Evolutionary conservation across 2,888 invertebrate genomes (phyloP), one percentile per base, ranked within the genome.

Genomic region (Hemistola chrysoprasaria): DNA sequence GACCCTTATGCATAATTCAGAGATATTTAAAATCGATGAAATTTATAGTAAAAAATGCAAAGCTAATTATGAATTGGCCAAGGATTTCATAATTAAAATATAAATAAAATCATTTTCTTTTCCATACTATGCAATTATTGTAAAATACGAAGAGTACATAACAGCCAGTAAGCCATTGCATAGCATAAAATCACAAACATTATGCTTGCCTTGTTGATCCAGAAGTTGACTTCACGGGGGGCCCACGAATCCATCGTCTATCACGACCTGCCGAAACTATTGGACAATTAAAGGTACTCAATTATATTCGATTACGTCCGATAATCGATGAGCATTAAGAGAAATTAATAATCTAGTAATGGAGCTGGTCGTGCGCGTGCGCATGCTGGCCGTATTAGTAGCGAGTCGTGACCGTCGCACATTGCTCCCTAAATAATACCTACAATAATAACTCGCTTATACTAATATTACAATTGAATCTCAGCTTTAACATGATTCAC

Each of bases 291-390:
- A n/a, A n/a, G n/a, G 78, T 78, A 76, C 78, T 76, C 75, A 74
- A 78, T 83, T 81, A 82, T 81, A 78, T 42, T 42, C 37, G 42
- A 81, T 78, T 78, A 78, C 76, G 75, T 76, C 76, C 75, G 76
- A 79, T 85, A 84, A 84, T 82, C 80, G 80, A 85, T 83, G 79
- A 76, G 75, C 78, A 83, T 83, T 86, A 85, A 86, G 78, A 81
- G 79, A 85, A 86, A 87, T 87, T 85, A 86, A 87, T 87, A 81
- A 83, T 86, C 78, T 80, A 77, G 78, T 81, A 85, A 87, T 78
- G 72, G 73, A 66, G 59, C 68, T 53, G 74, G 67, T 82, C 83
- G 81, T 83, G 79, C 75, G 80, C 72, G 78, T 73, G 77, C 79
- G 71, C 76, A 75, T 72, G 73, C 78, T 68, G 71, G 66, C 78